Evolutionary conservation across 2,113 vertebrate species (phyloP), one percentile per base, ranked within the genome.

Genomic region (Microtus ochrogaster): DNA sequence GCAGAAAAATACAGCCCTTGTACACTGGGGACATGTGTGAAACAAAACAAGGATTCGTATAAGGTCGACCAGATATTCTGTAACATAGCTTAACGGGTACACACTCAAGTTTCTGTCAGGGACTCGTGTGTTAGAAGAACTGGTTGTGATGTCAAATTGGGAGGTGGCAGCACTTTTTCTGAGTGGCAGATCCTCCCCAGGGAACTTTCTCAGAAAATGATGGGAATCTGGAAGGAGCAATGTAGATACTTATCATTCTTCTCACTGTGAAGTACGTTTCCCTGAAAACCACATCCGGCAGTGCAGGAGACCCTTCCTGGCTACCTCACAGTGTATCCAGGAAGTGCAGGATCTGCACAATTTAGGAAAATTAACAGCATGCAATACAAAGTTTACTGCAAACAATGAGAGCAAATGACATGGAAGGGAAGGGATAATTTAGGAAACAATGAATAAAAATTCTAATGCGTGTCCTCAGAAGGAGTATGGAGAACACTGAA

Each of bases 371-470:
- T 92, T 94, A 94, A 90, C 87, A 95, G 79, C 66, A 94, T 77
- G 24, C 88, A 94, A 95, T 33, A 89, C 61, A 95, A 92, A 39
- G 73, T 44, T 76, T 84, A 88, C 84, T 70, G 73, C 66, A 84
- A 85, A 92, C 33, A 87, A 83, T 92, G 72, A 91, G 95, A 97
- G 81, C 88, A 97, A 96, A 89, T 91, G 72, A 86, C 58, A 94
- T 0, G 2, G 73, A 95, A 94, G 81, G 89, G 96, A 97, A 92
- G 88, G 73, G 92, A 97, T 94, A 96, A 97, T 96, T 97, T 96
- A 77, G 85, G 36, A 52, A 97, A 97, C 94, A 97, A 96, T 95
- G 68, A 65, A 72, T 92, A 88, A 77, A 87, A 78, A 91, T 91
- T 82, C 14, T 96, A 84, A 92, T 88, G 74, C 81, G 66, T 82